A percentile compares a stretch with the other conserved stretches of the same genome.
Evolutionary conservation across 2,888 invertebrate species (phyloP).

Genomic region (Lasioglossum oenotherae): DNA sequence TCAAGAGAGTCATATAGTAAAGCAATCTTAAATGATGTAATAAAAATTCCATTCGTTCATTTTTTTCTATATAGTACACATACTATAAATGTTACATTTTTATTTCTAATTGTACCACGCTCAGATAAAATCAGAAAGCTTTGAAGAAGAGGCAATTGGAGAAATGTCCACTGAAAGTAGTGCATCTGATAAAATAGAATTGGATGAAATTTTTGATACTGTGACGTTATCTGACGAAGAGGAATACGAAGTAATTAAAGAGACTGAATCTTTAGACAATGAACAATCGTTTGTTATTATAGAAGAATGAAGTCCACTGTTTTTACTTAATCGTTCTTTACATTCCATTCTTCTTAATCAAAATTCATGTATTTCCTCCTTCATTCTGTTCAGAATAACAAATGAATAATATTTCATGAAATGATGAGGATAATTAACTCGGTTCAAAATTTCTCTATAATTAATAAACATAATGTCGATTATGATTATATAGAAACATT

Average conservation of each 20-base stretch:
- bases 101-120: background rate
- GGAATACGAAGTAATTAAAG: background rate
- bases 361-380: background rate
- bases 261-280: constrained; percentile 9
- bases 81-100: background rate
- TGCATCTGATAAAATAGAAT: background rate
- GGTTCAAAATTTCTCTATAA: background rate
- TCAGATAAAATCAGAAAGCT: constrained; percentile 10
- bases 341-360: background rate
- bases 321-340: background rate
- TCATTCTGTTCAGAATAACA: background rate
- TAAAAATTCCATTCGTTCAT: constrained; percentile 7
- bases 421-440: background rate
- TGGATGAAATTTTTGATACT: background rate
- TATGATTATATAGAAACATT: background rate
- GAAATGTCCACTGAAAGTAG: constrained; percentile 13
- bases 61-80: background rate
- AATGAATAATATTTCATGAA: background rate
- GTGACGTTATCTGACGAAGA: background rate
- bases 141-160: background rate
- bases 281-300: constrained; percentile 1
- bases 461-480: background rate
- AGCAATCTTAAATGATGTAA: constrained; percentile 19
- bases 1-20: background rate
- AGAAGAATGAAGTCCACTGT: constrained; percentile 19